Evolutionary conservation across 2,888 invertebrate species (phyloP), one percentile per base, ranked within the genome.

Genomic region (Cheilosia scutellata): DNA sequence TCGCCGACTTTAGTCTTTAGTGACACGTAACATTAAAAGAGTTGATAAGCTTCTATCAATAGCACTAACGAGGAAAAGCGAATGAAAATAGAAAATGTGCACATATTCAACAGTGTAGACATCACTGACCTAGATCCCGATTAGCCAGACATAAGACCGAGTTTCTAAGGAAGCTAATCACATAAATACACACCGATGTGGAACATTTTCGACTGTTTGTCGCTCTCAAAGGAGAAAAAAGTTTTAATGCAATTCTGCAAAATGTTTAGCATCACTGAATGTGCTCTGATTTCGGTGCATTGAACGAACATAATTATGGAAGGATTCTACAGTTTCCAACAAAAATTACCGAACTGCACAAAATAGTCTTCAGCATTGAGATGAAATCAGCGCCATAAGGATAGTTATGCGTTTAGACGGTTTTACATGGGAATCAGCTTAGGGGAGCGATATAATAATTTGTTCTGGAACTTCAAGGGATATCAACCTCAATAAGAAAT

Each of bases 261-360:
- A 9, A 16, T 57, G 57, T 82, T 76, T 76, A 82, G 25, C 53
- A 44, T 49, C 33, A n/a, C 31, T 40, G n/a, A 20, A 62, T 2
- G 55, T 82, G 76, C 76, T 70, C 75, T 51, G 29, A 75, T 75
- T 65, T 65, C 40, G 20, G 65, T 9, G 27, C 29, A 53, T 63
- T 16, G 47, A 40, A 42, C 29, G 29, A n/a, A 20, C 5, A 20
- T 16, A 44, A 11, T 20, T 5, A 16, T 4, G 44, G 6, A 5
- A 16, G 44, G 16, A 44, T 16, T 42, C 5, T 20, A 9, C 47
- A 20, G 20, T 47, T n/a, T 20, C 16, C 16, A 2, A 2, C 2
- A 3, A 47, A 47, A 47, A 5, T 44, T 5, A 6, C 13, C n/a
- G 16, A n/a, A 44, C 44, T 13, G 44, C n/a, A 33, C 9, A 1